phyloP scores from a whole-genome alignment of 2,797 vertebrate genomes.

The Bradypodion ventrale region DNA sequence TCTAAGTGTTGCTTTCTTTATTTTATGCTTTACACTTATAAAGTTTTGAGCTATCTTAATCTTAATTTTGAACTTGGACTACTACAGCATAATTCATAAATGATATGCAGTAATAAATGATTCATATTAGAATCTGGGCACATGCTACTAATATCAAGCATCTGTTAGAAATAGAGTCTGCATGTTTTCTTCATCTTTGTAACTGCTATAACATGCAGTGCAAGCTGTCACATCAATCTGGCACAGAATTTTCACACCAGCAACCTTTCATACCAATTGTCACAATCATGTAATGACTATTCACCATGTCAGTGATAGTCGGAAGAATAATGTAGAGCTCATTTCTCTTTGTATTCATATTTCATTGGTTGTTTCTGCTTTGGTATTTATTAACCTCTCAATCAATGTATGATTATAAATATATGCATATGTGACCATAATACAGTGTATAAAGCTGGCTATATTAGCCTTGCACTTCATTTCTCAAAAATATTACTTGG shows the following conservation, averaged over 20 bases:
- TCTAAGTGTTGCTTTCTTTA: not conserved
- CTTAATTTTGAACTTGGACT: not conserved
- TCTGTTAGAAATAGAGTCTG: not conserved
- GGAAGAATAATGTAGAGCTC: not conserved
- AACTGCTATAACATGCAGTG: not conserved
- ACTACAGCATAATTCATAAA: not conserved
- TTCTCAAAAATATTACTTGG: not conserved
- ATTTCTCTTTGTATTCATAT: not conserved
- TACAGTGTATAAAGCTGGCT: not conserved
- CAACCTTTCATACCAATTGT: not conserved
- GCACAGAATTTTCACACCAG: not conserved
- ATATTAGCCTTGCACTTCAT: not conserved
- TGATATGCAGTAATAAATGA: not conserved
- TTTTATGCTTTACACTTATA: not conserved
- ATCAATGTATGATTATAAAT: not conserved
- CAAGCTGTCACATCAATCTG: not conserved
- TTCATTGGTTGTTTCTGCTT: not conserved
- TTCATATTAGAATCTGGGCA: not conserved
- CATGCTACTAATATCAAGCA: not conserved
- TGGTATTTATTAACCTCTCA: not conserved
- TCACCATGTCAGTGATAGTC: not conserved
- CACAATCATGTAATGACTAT: not conserved
- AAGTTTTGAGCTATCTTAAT: not conserved
- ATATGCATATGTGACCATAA: not conserved
- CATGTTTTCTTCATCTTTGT: not conserved